Conservation (phyloP, 2,113 vertebrate species). For the Ptyas mucosa region DNA sequence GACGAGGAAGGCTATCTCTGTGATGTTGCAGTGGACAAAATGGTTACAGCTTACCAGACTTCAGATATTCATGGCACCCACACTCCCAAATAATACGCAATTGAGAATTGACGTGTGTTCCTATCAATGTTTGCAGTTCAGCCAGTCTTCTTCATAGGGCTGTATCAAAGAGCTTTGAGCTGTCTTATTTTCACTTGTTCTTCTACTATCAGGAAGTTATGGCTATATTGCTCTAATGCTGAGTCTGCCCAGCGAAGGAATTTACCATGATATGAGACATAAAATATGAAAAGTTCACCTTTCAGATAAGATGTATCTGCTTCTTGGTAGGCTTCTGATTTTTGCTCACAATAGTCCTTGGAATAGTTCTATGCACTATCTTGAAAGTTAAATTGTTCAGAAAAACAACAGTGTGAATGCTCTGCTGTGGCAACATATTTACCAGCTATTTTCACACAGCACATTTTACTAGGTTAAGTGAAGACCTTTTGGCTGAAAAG, state of each 20-base stretch:
- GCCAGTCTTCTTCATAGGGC: constrained; percentile 58
- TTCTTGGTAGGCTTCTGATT: not conserved
- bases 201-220: constrained; percentile 62
- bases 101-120: constrained; percentile 56
- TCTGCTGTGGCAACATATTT: not conserved
- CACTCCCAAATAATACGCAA: constrained; percentile 48
- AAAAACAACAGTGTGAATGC: not conserved
- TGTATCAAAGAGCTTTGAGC: constrained; percentile 63
- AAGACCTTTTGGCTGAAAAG: not conserved
- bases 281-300: constrained; percentile 27
- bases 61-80: constrained; percentile 57
- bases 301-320: constrained; percentile 35
- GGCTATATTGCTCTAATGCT: constrained; percentile 44
- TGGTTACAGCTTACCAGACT: constrained; percentile 35
- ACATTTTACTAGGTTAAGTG: not conserved
- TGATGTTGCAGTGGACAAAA: not conserved
- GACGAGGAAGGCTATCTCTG: not conserved
- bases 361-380: not conserved
- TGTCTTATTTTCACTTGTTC: constrained; percentile 57
- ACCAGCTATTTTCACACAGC: not conserved
- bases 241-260: constrained; percentile 51
- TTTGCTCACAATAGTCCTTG: not conserved
- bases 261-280: constrained; percentile 14
- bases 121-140: constrained; percentile 60
- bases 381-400: not conserved